Evolutionary conservation across 2,888 invertebrate genomes (phyloP).

Genomic region (Clostera curtula): DNA sequence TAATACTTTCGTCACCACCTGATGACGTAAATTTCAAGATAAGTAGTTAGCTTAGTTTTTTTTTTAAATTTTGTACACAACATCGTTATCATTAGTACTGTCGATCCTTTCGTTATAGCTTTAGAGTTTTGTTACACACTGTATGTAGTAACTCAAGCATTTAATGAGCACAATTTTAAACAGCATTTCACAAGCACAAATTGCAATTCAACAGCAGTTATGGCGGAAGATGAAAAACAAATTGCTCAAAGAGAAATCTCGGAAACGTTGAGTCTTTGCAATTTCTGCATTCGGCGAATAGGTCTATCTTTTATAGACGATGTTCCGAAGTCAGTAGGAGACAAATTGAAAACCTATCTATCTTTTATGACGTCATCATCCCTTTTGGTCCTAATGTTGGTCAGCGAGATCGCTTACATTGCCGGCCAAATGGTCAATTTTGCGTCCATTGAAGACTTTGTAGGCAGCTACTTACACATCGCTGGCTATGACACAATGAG

Average conservation of each 20-base stretch:
- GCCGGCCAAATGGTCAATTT: constrained; percentile 28
- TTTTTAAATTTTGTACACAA: too few relatives aligned
- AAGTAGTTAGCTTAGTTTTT: too few relatives aligned
- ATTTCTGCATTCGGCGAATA: constrained; percentile 37
- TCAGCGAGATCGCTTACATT: constrained; percentile 39
- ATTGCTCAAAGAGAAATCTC: constrained; percentile 34
- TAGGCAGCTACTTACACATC: constrained; percentile 44
- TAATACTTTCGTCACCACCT: too few relatives aligned
- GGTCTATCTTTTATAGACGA: constrained; percentile 43
- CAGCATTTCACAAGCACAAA: not conserved
- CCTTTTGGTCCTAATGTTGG: constrained; percentile 32
- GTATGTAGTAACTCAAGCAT: too few relatives aligned
- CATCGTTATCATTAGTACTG: too few relatives aligned
- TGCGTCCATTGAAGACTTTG: constrained; percentile 40
- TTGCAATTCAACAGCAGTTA: constrained; percentile 2
- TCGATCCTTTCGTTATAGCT: too few relatives aligned
- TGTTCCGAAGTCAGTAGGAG: constrained; percentile 19
- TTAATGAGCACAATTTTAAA: not conserved
- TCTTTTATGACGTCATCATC: constrained; percentile 28
- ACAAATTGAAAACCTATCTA: constrained; percentile 19
- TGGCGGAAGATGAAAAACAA: constrained; percentile 8
- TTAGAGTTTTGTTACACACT: too few relatives aligned
- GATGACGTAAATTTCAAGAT: too few relatives aligned
- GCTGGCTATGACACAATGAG: constrained; percentile 53
- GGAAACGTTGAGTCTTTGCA: constrained; percentile 35